Evolutionary conservation across 1,140 invertebrate species (phyloP), one percentile per base, ranked within the genome.

Genomic region (Amyelois transitella): DNA sequence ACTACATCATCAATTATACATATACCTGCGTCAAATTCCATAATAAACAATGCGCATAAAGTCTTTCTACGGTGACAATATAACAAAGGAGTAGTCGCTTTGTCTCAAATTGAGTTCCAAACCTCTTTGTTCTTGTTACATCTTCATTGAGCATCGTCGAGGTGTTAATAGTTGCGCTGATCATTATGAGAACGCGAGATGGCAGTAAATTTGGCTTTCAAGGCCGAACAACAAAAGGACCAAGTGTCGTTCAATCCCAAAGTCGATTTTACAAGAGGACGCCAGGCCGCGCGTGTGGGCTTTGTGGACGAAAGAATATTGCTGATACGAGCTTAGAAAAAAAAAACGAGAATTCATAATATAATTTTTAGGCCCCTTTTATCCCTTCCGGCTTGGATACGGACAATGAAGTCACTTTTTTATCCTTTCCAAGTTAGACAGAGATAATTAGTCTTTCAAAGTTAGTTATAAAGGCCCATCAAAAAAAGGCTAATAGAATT

Each of bases 191-290:
- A 59, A 62, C 58, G 66, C 62, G 62, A 72, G 65, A 72, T 74
- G 70, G 66, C 83, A 81, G 75, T 87, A 87, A 87, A 87, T 84
- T 80, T 81, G 71, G 71, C 65, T 60, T 61, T 70, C 81, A 82
- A 83, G 82, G 82, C 76, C 81, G 75, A 49, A 43, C 32, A 72
- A 86, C 81, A 87, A 87, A 84, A 76, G 83, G 60, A 69, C 75
- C 72, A 77, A 77, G 74, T 70, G 72, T 74, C 72, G 70, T 75
- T 74, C 67, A 72, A 77, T 68, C 71, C 72, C 69, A 77, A 75
- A 85, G 80, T 83, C 81, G 80, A 78, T 79, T 77, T 81, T 85
- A 87, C 80, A 87, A 84, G 84, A 86, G 81, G 75, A 66, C 71
- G 72, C 71, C 62, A 70, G 66, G 66, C 64, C 77, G 60, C 80